Evolutionary conservation across 2,888 invertebrate genomes (phyloP).

Genomic region (Tenthredo notha): DNA sequence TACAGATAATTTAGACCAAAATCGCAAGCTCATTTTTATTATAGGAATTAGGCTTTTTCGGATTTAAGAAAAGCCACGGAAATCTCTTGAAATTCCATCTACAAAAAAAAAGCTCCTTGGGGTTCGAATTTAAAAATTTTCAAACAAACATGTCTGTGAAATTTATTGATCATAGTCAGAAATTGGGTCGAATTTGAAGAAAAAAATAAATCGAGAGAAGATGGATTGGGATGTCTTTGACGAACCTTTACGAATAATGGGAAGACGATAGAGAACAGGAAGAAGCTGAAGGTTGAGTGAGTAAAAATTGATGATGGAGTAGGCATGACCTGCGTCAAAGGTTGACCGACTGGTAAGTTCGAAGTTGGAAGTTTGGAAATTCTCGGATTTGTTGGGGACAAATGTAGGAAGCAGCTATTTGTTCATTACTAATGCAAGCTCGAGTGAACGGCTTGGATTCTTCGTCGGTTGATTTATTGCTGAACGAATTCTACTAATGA

Average conservation of each 20-base stretch:
- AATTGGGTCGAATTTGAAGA: not conserved
- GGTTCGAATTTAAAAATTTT: not conserved
- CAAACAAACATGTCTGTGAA: not conserved
- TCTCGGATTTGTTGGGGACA: conserved; percentile 12
- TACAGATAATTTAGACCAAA: not conserved
- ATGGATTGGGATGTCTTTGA: not conserved
- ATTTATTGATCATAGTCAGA: not conserved
- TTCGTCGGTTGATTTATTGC: conserved; percentile 26
- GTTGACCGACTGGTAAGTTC: not conserved
- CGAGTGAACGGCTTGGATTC: conserved; percentile 14
- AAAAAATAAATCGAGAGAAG: not conserved
- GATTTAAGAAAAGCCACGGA: not conserved
- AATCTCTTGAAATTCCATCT: not conserved
- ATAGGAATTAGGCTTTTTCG: not conserved
- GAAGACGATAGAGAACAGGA: not conserved
- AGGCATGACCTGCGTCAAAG: not conserved
- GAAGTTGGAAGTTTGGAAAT: not conserved
- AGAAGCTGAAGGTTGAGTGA: not conserved
- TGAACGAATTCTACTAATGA: conserved; percentile 32
- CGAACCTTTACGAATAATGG: not conserved
- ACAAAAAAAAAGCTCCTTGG: not conserved
- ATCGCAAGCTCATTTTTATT: not conserved
- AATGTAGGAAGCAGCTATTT: conserved; percentile 1
- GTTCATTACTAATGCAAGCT: conserved; percentile 31
- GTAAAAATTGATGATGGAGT: not conserved